A percentile compares a stretch with the other conserved stretches of the same genome.
Evolutionary conservation across 2,113 vertebrate genomes (phyloP).

Genomic region (Amblyornis subalaris): DNA sequence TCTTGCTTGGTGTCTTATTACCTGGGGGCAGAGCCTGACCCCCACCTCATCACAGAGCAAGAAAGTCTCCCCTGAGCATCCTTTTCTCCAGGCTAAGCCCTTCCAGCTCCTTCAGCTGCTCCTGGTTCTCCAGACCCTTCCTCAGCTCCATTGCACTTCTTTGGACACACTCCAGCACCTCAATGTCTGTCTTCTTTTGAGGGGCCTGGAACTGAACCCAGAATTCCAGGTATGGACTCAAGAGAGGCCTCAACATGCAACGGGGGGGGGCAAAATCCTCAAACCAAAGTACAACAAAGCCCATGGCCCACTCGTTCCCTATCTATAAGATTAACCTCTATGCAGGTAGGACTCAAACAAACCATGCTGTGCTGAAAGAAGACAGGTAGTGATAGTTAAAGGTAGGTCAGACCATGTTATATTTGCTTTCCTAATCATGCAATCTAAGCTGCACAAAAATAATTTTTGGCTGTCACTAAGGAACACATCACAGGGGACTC

Average conservation of each 20-base stretch:
- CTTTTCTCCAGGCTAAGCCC: background rate
- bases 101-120: background rate
- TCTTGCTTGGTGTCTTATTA: fast-evolving
- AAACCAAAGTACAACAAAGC: background rate
- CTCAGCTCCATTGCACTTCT: background rate
- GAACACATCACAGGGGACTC: background rate
- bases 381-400: background rate
- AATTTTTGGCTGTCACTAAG: background rate
- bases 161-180: background rate
- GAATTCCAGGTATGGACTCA: background rate
- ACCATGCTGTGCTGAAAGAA: background rate
- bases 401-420: fast-evolving
- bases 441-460: background rate
- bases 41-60: background rate
- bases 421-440: background rate
- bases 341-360: background rate
- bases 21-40: fast-evolving
- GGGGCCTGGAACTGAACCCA: background rate
- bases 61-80: background rate
- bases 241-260: fast-evolving
- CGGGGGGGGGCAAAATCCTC: background rate
- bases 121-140: background rate
- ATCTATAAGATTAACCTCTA: fast-evolving
- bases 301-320: fast-evolving
- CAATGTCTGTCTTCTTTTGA: background rate